A percentile compares a stretch with the other conserved stretches of the same genome.
These are phyloP conservation scores for Glareola pratincola DNA, from an alignment of 2,113 vertebrate genomes.

Conservation along the genomic window DNA sequence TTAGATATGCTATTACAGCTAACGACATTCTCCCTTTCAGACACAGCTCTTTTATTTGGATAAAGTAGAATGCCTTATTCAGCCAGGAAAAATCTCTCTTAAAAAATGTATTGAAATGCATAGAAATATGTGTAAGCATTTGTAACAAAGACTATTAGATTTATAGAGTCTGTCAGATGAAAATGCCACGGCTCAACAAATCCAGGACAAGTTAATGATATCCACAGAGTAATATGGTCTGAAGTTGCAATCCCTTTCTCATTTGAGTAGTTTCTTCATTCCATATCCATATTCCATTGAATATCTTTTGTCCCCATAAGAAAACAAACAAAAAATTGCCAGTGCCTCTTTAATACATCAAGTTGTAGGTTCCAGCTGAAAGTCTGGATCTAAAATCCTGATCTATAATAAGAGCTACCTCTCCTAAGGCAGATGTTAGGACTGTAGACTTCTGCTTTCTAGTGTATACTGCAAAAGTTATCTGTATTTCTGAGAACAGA, in stretches of 20 bases:
- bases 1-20: conserved; percentile 18
- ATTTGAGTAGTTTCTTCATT: neutral
- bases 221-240: neutral
- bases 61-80: neutral
- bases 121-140: neutral
- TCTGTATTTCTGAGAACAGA: neutral
- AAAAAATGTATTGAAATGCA: neutral
- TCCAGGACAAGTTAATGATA: neutral
- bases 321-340: neutral
- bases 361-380: neutral
- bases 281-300: neutral
- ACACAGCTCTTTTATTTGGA: neutral
- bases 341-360: neutral
- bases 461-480: neutral
- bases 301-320: neutral
- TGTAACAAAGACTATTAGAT: neutral
- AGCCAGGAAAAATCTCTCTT: neutral
- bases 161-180: neutral
- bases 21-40: neutral
- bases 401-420: neutral
- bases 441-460: neutral
- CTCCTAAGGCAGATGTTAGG: neutral
- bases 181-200: neutral
- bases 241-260: neutral
- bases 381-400: neutral